These are phyloP conservation scores for Syngnathus floridae DNA, from an alignment of 2,113 vertebrate genomes.

Conservation along the genomic window DNA sequence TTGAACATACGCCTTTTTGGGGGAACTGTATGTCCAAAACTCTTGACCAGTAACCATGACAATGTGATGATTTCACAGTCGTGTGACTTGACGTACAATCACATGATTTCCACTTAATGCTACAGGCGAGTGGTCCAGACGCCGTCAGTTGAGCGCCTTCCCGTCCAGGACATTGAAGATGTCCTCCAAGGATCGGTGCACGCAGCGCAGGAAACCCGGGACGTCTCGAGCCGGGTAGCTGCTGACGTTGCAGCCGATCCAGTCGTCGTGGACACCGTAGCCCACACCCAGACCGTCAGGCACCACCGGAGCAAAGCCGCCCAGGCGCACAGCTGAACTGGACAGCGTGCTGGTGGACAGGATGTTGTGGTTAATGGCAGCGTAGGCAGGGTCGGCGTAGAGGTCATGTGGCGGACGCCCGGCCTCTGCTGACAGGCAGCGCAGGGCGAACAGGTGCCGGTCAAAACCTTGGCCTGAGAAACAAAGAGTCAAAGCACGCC, in stretches of 20 bases:
- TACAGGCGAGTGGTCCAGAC: background rate
- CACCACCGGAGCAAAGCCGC: constrained; percentile 92
- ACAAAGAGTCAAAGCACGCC: background rate
- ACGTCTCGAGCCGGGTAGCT: constrained; percentile 80
- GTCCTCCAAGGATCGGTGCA: constrained; percentile 83
- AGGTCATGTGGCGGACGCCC: constrained; percentile 71
- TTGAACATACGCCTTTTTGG: too few species aligned
- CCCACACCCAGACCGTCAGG: constrained; percentile 86
- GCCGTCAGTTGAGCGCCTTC: constrained; percentile 69
- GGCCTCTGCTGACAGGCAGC: constrained; percentile 71
- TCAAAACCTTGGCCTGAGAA: constrained; percentile 91
- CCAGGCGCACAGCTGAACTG: constrained; percentile 80
- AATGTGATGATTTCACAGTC: too few species aligned
- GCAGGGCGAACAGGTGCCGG: constrained; percentile 86
- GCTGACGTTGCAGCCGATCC: constrained; percentile 88
- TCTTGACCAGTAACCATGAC: background rate
- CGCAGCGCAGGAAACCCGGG: constrained; percentile 81
- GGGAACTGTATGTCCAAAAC: too few species aligned
- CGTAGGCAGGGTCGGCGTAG: constrained; percentile 83
- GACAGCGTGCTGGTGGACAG: constrained; percentile 89
- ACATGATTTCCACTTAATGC: background rate
- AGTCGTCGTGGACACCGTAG: constrained; percentile 81
- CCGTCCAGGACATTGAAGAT: constrained; percentile 86
- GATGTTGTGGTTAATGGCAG: constrained; percentile 87
- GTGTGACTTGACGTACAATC: background rate